phyloP scores from a whole-genome alignment of 2,888 invertebrate genomes.

The Macrosiphum euphorbiae region DNA sequence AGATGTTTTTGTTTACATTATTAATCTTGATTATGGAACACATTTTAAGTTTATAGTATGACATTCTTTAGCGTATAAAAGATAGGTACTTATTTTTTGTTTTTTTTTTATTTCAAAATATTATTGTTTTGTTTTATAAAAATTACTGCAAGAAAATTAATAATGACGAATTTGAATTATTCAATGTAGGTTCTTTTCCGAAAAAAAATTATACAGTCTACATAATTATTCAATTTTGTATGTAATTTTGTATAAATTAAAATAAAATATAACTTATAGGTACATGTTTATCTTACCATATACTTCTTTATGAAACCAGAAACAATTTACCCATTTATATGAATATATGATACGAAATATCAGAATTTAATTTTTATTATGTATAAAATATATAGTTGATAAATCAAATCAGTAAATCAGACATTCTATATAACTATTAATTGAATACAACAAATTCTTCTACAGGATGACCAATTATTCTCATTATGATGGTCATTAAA shows the following conservation, averaged over 20 bases:
- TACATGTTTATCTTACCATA: background rate
- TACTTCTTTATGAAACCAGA: background rate
- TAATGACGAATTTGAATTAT: background rate
- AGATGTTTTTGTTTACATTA: background rate
- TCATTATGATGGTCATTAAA: background rate
- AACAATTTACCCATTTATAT: background rate
- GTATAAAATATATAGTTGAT: too few relatives aligned
- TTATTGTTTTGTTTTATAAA: background rate
- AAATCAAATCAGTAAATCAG: background rate
- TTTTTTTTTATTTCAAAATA: background rate
- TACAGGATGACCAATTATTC: background rate
- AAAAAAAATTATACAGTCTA: background rate
- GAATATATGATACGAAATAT: background rate
- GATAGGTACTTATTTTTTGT: background rate
- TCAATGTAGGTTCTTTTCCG: background rate
- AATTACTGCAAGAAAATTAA: background rate
- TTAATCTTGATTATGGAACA: background rate
- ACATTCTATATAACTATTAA: background rate
- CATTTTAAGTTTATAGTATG: background rate
- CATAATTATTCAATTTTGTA: background rate
- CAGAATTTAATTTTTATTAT: background rate
- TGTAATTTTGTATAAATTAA: background rate
- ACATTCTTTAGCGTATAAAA: background rate
- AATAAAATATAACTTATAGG: background rate
- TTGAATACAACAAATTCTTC: background rate